These are phyloP conservation scores for Keiferia lycopersicella DNA, from an alignment of 2,888 invertebrate species.

Conservation along the genomic window DNA sequence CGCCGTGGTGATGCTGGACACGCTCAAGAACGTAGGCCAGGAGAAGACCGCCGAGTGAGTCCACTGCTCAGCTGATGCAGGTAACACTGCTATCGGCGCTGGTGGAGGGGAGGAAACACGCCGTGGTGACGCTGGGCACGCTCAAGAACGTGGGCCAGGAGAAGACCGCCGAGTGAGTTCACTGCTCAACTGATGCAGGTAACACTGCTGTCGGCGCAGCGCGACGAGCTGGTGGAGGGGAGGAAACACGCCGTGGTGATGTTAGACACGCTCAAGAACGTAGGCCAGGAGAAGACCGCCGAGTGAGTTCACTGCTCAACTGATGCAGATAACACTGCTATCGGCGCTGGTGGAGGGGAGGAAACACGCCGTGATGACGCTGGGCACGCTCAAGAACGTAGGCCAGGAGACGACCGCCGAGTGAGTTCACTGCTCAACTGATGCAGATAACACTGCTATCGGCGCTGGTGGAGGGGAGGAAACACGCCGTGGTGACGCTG, in stretches of 20 bases:
- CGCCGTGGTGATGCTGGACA: conserved; percentile 73
- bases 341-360: conserved; percentile 73
- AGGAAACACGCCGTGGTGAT: conserved; percentile 76
- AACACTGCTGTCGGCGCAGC: conserved; percentile 70
- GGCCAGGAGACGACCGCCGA: conserved; percentile 65
- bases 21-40: conserved; percentile 74
- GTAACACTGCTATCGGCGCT: conserved; percentile 72
- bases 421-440: conserved; percentile 47
- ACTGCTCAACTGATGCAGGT: conserved; percentile 47
- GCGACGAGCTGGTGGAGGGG: conserved; percentile 72
- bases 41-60: conserved; percentile 64
- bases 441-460: neutral
- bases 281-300: conserved; percentile 67
- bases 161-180: conserved; percentile 58
- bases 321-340: conserved; percentile 56
- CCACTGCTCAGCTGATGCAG: conserved; percentile 39
- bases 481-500: conserved; percentile 76
- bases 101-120: conserved; percentile 77
- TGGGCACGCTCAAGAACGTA: conserved; percentile 74
- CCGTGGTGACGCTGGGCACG: conserved; percentile 70
- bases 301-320: conserved; percentile 48
- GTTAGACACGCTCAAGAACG: conserved; percentile 74
- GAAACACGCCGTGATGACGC: conserved; percentile 75
- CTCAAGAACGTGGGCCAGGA: conserved; percentile 77
- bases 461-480: conserved; percentile 69